Evolutionary conservation across 2,113 vertebrate genomes (phyloP), one percentile per base, ranked within the genome.

Genomic region (Macrotis lagotis): DNA sequence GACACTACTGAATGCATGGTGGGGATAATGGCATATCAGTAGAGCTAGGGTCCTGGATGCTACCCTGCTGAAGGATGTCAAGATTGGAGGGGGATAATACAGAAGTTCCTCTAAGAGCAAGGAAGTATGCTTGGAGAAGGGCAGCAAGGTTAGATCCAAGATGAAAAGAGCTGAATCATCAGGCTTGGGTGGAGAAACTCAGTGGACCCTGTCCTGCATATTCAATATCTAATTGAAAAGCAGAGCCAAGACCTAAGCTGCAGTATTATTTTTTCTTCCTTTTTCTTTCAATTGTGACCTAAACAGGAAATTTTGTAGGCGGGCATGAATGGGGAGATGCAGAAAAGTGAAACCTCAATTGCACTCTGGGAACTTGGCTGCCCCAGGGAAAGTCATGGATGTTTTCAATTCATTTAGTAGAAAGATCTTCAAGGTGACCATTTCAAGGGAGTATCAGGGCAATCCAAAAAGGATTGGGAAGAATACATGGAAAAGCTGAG

Each of bases 341-440:
- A 92, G 66, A 52, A 94, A 93, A 74, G 50, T 50, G 37, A 90
- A 50, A 93, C 25, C 14, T 93, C 51, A 89, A 59, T 47, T 92
- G 90, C 59, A 92, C 25, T 96, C 37, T 94, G 89, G 83, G 74
- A 94, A 88, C 91, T 93, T 50, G 50, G 10, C 55, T 92, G 37
- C 37, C n/a, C 49, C 74, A 91, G 93, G 93, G 88, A 93, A 93
- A 95, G 90, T 92, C 88, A 89, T 94, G 92, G 89, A 91, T 92
- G 12, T 90, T n/a, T 59, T 47, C 51, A 88, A 49, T 95, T 94
- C 88, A 53, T 89, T 5, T 93, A 3, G 88, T 52, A 6, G 22
- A 91, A 91, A 94, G 91, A 90, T 94, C 92, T 94, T 52, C 88
- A 95, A 53, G 66, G 31, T 91, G 50, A 91, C 93, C 25, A 7